Conservation (phyloP, 2,888 invertebrate species). For the Malacosoma neustria region DNA sequence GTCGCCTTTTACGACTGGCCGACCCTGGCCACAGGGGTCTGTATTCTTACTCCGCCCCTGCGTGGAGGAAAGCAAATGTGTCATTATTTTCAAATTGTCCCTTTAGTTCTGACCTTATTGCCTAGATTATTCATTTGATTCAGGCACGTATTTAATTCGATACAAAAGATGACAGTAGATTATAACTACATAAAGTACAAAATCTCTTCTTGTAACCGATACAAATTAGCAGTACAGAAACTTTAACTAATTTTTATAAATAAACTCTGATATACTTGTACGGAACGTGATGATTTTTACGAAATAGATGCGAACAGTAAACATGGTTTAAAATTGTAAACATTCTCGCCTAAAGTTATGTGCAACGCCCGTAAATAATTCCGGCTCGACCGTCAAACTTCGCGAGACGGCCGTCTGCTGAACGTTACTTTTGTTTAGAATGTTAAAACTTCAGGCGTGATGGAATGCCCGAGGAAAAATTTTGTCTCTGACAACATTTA, state of each 20-base stretch:
- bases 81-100: no score
- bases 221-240: conserved; percentile 16
- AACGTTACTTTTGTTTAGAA: not conserved
- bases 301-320: conserved; percentile 23
- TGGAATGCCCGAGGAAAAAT: not conserved
- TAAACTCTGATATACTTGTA: conserved; percentile 11
- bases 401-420: not conserved
- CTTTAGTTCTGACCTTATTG: no score
- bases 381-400: conserved; percentile 8
- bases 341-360: conserved; percentile 16
- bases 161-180: no score
- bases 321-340: conserved; percentile 31
- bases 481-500: no score
- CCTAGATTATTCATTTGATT: no score
- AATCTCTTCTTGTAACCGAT: conserved; percentile 8
- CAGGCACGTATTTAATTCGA: no score
- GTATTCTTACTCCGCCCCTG: no score
- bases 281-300: conserved; percentile 16
- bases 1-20: no score
- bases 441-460: conserved; percentile 43
- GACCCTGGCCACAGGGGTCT: no score
- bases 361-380: conserved; percentile 17
- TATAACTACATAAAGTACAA: no score
- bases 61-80: no score
- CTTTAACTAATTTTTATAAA: conserved; percentile 13